Evolutionary conservation across 2,888 invertebrate species (phyloP), one percentile per base, ranked within the genome.

Genomic region (Pheosia tremula): DNA sequence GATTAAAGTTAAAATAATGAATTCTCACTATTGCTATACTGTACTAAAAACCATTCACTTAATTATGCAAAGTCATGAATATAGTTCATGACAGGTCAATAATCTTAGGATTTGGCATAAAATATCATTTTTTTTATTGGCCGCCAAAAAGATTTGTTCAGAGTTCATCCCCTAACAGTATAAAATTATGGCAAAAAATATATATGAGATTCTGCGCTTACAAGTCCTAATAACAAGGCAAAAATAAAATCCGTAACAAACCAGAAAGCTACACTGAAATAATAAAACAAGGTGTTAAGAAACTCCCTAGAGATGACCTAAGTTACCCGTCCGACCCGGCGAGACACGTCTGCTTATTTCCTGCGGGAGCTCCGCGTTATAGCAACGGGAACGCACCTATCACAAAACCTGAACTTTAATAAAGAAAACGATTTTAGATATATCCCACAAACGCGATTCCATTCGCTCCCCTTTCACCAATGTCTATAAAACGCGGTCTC

Each of bases 261-360:
- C 70, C 7, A 24, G 39, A n/a, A 39, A 39, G 3, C 39, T 38
- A 55, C 13, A 39, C 55, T 3, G 69, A 81, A 76, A 82, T 84
- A 83, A 87, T 85, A 85, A 84, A 86, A 83, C 77, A 69, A 69
- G 77, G 75, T 80, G 80, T 79, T 72, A 71, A 74, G 62, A 67
- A 74, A 72, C 72, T 70, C 72, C 69, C 66, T 69, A 60, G 64
- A 59, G 67, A 66, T 62, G 76, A 77, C 73, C 72, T 76, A 74
- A 66, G 59, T 59, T 71, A 58, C 71, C 55, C 55, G 62, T 68
- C 63, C 54, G 53, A 66, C 74, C 76, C 76, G 68, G 59, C 66
- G 74, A 78, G 77, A 78, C 69, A 75, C 78, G 80, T 79, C 82
- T 78, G 77, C 82, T 87, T 89, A 91, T 90, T 91, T 91, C 89